A percentile compares a stretch with the other conserved stretches of the same genome.
phyloP scores from a whole-genome alignment of 2,888 invertebrate species.

The Conus canariensis region DNA sequence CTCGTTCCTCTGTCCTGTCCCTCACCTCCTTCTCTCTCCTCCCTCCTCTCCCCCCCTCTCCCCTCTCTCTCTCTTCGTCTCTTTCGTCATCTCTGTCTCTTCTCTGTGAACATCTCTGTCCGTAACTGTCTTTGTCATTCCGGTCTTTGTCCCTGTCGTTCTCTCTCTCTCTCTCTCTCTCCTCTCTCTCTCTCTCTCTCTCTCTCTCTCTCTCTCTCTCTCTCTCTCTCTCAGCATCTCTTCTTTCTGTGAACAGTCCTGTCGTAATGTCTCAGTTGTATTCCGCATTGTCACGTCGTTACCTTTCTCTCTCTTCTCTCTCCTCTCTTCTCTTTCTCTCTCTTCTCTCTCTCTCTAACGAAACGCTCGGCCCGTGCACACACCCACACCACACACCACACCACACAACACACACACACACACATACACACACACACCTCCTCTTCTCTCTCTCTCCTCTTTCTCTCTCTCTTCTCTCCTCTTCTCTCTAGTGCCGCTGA shows the following conservation, averaged over 20 bases:
- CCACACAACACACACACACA: no score
- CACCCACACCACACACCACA: no score
- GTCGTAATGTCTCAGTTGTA: not conserved
- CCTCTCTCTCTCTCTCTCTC: not conserved
- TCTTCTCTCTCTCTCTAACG: not conserved
- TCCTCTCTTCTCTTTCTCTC: not conserved
- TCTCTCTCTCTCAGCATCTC: not conserved
- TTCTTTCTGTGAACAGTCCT: not conserved
- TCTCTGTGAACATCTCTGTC: not conserved
- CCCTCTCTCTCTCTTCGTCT: not conserved
- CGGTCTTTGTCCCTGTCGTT: not conserved
- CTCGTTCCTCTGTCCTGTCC: not conserved
- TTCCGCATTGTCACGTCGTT: not conserved
- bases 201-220: not conserved
- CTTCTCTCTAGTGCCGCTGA: no score
- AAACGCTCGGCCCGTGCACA: no score
- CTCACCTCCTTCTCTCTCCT: not conserved
- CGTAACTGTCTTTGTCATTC: not conserved
- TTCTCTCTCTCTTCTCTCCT: no score
- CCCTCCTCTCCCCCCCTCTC: slow-evolving; percentile 15
- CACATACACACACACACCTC: no score
- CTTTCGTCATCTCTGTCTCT: not conserved
- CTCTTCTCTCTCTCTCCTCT: no score
- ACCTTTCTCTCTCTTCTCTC: not conserved
- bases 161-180: not conserved